Percentiles rank a stretch among this genome's conserved stretches.
phyloP scores from a whole-genome alignment of 2,113 vertebrate species.

The Alces alces region DNA sequence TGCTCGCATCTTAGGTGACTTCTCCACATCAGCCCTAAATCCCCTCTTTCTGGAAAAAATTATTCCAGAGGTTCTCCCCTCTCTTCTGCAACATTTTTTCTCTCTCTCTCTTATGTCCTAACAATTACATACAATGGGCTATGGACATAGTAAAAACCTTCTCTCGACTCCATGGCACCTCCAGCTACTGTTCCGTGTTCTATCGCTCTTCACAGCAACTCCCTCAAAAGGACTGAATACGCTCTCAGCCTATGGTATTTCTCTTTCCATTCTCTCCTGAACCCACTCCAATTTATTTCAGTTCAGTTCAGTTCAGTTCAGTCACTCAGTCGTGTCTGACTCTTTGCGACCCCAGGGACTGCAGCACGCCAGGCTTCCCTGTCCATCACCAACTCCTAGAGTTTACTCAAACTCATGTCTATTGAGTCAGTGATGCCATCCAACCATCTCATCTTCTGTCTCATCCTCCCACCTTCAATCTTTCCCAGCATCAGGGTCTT shows the following conservation, averaged over 20 bases:
- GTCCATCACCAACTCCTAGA: background rate
- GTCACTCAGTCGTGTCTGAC: background rate
- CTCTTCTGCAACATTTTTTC: background rate
- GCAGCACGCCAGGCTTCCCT: background rate
- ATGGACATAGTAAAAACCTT: background rate
- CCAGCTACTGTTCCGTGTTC: background rate
- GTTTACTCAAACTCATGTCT: background rate
- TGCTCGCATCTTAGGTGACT: fast-evolving
- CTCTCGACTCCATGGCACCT: background rate
- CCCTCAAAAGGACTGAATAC: background rate
- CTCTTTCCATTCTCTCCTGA: background rate
- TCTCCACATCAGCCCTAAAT: background rate
- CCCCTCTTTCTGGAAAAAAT: background rate
- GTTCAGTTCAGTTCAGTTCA: background rate
- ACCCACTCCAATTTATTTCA: background rate
- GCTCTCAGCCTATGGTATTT: background rate
- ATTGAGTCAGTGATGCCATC: background rate
- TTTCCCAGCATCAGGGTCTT: background rate
- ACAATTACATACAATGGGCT: background rate
- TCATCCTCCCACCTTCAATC: background rate
- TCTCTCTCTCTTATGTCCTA: background rate
- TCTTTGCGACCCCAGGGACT: background rate
- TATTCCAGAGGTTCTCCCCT: too few relatives aligned
- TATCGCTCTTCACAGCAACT: background rate
- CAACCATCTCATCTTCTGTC: background rate